phyloP scores from a whole-genome alignment of 2,888 invertebrate genomes.

The Folsomia manolachei region DNA sequence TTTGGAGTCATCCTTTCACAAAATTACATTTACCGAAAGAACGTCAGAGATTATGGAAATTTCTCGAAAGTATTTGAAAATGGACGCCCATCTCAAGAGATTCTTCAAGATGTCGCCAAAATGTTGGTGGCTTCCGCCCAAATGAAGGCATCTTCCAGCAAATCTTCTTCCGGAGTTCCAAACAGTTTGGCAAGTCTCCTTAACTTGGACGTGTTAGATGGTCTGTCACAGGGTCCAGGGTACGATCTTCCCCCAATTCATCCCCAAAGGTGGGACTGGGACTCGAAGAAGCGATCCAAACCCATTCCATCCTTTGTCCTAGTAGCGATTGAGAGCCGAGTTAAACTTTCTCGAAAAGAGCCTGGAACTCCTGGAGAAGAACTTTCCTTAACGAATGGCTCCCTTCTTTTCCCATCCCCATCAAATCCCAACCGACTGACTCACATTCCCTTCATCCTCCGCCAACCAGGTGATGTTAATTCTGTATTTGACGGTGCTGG shows the following conservation, averaged over 20 bases:
- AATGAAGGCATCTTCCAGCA: background rate
- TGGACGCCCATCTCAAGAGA: background rate
- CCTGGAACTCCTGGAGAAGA: background rate
- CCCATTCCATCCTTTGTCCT: background rate
- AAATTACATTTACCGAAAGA: slow-evolving; percentile 8
- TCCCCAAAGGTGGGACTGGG: background rate
- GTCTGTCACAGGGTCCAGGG: background rate
- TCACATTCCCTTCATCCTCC: slow-evolving; percentile 1
- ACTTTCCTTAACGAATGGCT: background rate
- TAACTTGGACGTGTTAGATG: background rate
- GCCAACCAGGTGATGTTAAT: background rate
- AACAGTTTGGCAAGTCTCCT: background rate
- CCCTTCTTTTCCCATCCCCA: slow-evolving; percentile 4
- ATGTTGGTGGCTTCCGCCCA: background rate
- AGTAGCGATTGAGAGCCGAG: slow-evolving; percentile 10
- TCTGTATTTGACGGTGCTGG: background rate
- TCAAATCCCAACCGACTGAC: background rate
- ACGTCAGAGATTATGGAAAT: slow-evolving; percentile 2
- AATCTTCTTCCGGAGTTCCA: background rate
- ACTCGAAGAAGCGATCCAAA: background rate
- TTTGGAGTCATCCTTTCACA: slow-evolving; percentile 3
- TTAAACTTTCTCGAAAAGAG: background rate
- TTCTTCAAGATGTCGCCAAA: background rate
- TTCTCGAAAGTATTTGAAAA: background rate
- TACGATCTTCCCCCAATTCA: background rate